Percentiles rank a stretch among this genome's conserved stretches.
phyloP scores from a whole-genome alignment of 2,888 invertebrate species.

The Azorinus chamasolen region DNA sequence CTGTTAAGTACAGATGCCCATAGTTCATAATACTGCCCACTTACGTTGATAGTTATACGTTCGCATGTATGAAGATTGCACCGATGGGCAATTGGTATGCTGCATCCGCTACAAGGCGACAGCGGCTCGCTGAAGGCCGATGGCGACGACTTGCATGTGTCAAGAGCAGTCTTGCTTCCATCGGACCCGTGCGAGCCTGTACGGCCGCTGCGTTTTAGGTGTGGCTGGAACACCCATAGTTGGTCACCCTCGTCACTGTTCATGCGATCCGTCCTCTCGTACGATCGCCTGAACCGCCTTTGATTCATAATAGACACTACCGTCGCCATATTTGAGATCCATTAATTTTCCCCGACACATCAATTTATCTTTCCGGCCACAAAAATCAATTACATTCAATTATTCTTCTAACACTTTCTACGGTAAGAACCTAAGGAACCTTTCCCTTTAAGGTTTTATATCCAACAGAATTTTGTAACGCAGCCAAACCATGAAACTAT shows the following conservation, averaged over 20 bases:
- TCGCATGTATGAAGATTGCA: constrained; percentile 83
- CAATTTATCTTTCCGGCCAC: constrained; percentile 22
- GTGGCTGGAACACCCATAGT: constrained; percentile 70
- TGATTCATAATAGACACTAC: constrained; percentile 81
- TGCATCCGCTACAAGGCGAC: constrained; percentile 62
- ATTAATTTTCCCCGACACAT: constrained; percentile 43
- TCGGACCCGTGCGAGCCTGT: constrained; percentile 56
- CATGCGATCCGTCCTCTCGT: constrained; percentile 73
- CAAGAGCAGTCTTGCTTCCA: constrained; percentile 59
- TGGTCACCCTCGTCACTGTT: constrained; percentile 75
- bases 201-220: constrained; percentile 43
- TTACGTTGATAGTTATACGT: constrained; percentile 85
- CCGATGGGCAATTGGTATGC: constrained; percentile 72
- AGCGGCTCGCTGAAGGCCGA: constrained; percentile 57
- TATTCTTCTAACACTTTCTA: constrained; percentile 20
- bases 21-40: constrained; percentile 85
- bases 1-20: constrained; percentile 83
- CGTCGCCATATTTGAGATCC: constrained; percentile 64
- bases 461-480: background rate
- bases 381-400: constrained; percentile 39
- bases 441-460: constrained; percentile 24
- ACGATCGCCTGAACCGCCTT: constrained; percentile 78
- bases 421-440: constrained; percentile 17
- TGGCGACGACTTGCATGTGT: constrained; percentile 56
- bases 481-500: too few species aligned